These are phyloP conservation scores for Galeruca laticollis DNA, from an alignment of 2,888 invertebrate species.

Conservation along the genomic window DNA sequence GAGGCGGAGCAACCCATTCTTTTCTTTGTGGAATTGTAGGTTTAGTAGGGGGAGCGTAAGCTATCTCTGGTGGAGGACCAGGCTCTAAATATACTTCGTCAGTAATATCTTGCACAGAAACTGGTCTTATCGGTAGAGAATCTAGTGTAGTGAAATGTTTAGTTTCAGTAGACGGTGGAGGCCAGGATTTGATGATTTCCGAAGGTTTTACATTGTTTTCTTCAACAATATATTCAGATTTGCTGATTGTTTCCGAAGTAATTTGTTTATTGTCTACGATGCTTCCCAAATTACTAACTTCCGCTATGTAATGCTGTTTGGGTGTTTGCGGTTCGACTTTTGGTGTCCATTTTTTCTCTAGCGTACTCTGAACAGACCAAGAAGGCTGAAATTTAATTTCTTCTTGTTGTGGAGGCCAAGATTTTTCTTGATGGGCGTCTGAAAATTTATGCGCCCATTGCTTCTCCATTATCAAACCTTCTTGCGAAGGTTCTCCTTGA, in stretches of 20 bases:
- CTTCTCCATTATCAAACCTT: constrained; percentile 77
- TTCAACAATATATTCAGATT: constrained; percentile 61
- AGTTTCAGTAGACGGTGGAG: constrained; percentile 55
- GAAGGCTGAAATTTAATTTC: constrained; percentile 58
- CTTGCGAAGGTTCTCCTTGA: constrained; percentile 68
- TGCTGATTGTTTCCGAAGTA: constrained; percentile 50
- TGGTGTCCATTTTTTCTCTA: constrained; percentile 64
- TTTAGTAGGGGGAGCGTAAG: constrained; percentile 69
- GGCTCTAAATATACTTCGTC: constrained; percentile 73
- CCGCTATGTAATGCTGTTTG: constrained; percentile 64
- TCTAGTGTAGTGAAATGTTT: constrained; percentile 57
- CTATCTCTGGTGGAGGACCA: constrained; percentile 77
- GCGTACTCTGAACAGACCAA: constrained; percentile 63
- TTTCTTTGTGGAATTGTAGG: constrained; percentile 25
- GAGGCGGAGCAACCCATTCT: constrained; percentile 57
- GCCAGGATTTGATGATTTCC: constrained; percentile 68
- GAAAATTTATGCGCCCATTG: constrained; percentile 73
- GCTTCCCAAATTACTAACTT: constrained; percentile 64
- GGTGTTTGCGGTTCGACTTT: constrained; percentile 52
- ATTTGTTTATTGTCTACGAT: constrained; percentile 54
- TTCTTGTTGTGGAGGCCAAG: constrained; percentile 66
- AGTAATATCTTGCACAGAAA: constrained; percentile 66
- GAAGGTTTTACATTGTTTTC: constrained; percentile 66
- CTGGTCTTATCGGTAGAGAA: constrained; percentile 59
- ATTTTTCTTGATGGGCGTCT: constrained; percentile 66